Percentiles rank a stretch among this genome's conserved stretches.
phyloP scores from a whole-genome alignment of 2,797 vertebrate genomes.

The Setipinna tenuifilis region DNA sequence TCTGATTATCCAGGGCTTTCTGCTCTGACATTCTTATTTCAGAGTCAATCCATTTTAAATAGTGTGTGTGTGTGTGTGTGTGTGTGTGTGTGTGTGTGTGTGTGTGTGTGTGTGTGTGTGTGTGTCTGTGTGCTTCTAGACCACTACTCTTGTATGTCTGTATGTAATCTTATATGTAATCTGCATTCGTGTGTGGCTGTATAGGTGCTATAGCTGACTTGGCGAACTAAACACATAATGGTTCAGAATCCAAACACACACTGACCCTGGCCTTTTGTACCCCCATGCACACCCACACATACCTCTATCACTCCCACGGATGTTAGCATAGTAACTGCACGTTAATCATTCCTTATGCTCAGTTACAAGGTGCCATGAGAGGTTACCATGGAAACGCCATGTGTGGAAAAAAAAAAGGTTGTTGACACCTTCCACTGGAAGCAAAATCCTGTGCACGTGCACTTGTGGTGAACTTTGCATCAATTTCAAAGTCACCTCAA shows the following conservation, averaged over 20 bases:
- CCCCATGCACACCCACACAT: background rate
- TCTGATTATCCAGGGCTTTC: background rate
- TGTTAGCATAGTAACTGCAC: background rate
- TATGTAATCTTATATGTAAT: background rate
- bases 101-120: background rate
- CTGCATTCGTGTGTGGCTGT: background rate
- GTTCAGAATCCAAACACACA: background rate
- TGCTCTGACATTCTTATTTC: background rate
- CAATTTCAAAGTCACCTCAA: background rate
- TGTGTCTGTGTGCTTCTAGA: background rate
- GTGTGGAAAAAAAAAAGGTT: background rate
- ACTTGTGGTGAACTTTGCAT: background rate
- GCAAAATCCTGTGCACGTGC: background rate
- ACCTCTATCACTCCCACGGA: background rate
- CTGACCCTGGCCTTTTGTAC: background rate
- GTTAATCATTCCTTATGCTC: background rate
- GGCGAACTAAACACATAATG: background rate
- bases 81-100: background rate
- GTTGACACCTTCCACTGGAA: background rate
- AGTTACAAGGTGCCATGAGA: background rate
- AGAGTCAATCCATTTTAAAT: background rate
- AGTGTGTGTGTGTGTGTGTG: background rate
- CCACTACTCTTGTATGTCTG: background rate
- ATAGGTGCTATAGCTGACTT: background rate
- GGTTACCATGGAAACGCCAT: background rate